Conservation (phyloP, 2,888 invertebrate species). For the Incurvaria masculella region DNA sequence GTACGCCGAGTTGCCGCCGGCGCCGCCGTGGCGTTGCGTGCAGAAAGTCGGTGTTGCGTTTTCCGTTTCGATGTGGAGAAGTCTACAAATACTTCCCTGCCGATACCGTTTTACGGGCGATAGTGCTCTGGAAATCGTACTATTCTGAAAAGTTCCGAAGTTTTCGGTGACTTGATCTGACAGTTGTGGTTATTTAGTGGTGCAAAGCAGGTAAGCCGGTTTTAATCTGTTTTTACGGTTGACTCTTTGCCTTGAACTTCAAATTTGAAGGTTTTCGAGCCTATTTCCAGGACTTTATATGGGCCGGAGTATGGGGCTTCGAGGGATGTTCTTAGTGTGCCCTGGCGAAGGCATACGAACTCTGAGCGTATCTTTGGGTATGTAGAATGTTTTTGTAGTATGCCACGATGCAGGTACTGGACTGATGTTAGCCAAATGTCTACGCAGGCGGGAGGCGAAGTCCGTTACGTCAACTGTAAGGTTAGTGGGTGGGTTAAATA, state of each 20-base stretch:
- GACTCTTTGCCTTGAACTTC: background rate
- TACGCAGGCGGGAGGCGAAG: background rate
- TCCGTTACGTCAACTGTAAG: background rate
- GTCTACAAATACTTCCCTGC: too few relatives aligned
- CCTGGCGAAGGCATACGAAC: background rate
- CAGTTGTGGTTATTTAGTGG: too few relatives aligned
- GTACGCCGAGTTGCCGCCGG: too few relatives aligned
- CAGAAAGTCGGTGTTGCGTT: too few relatives aligned
- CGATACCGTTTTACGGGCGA: too few relatives aligned
- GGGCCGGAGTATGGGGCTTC: background rate
- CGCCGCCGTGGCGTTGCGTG: too few relatives aligned
- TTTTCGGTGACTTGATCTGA: too few relatives aligned
- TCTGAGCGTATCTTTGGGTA: background rate
- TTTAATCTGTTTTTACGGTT: background rate
- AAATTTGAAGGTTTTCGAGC: background rate
- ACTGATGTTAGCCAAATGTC: background rate
- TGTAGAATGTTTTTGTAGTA: background rate
- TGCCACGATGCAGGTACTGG: background rate
- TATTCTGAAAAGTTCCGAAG: too few relatives aligned
- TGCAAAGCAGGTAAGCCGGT: background rate
- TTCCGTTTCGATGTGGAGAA: too few relatives aligned
- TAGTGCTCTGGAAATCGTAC: too few relatives aligned
- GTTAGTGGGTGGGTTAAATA: constrained; percentile 9
- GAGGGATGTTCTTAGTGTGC: background rate
- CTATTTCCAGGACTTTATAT: background rate